Conservation (phyloP, 2,888 invertebrate genomes). For the Lordiphosa andalusiaca region DNA sequence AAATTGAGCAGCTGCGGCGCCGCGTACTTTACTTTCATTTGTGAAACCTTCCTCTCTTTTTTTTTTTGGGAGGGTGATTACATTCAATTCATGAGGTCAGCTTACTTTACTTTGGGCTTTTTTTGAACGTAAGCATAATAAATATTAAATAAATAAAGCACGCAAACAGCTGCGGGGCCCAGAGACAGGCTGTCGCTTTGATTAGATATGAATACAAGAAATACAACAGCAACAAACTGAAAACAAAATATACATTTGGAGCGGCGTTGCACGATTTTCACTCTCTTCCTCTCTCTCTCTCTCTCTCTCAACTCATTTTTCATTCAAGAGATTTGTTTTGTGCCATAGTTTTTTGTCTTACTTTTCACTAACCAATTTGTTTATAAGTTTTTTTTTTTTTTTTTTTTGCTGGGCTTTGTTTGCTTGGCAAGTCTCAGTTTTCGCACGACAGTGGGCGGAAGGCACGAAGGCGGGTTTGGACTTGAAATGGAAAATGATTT, state of each 20-base stretch:
- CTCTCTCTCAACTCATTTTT: slow-evolving; percentile 24
- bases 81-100: slow-evolving; percentile 37
- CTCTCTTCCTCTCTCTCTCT: slow-evolving; percentile 30
- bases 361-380: slow-evolving; percentile 37
- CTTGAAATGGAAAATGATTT: too few relatives aligned
- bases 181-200: slow-evolving; percentile 58
- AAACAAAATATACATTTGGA: slow-evolving; percentile 22
- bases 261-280: slow-evolving; percentile 15
- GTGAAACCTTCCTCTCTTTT: slow-evolving; percentile 22
- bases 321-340: slow-evolving; percentile 14
- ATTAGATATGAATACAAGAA: slow-evolving; percentile 59
- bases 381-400: slow-evolving; percentile 25
- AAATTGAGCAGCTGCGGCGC: slow-evolving; percentile 47
- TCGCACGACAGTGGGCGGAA: slow-evolving; percentile 29
- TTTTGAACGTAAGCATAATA: slow-evolving; percentile 26
- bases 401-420: slow-evolving; percentile 34
- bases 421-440: slow-evolving; percentile 18
- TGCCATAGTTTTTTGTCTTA: slow-evolving; percentile 16
- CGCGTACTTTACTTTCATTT: slow-evolving; percentile 58
- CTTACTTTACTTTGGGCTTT: slow-evolving; percentile 21
- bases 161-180: slow-evolving; percentile 40
- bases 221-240: too few relatives aligned
- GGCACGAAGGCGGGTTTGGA: background rate
- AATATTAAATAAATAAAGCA: slow-evolving; percentile 32
- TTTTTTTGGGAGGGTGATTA: slow-evolving; percentile 29